Evolutionary conservation across 1,140 invertebrate genomes (phyloP).

Genomic region (Mylabris phalerata): DNA sequence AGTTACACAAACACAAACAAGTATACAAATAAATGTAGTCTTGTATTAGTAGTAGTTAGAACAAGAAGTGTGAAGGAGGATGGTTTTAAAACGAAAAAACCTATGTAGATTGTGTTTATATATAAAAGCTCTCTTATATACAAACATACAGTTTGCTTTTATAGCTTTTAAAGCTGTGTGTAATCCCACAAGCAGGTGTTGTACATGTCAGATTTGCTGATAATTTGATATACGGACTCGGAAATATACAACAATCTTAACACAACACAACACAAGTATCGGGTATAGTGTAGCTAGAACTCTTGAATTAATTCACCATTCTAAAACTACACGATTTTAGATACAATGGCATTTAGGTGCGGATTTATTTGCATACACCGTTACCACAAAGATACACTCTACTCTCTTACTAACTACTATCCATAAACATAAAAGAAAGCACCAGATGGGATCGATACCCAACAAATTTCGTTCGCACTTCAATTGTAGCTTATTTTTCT

Average conservation of each 20-base stretch:
- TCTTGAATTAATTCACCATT: constrained; percentile 38
- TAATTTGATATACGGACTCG: constrained; percentile 38
- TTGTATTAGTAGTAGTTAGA: constrained; percentile 1
- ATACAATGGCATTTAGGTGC: constrained; percentile 32
- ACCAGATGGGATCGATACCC: too few relatives aligned
- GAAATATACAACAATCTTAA: constrained; percentile 23
- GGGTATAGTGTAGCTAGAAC: constrained; percentile 11
- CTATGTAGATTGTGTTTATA: constrained; percentile 9
- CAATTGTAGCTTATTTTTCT: too few relatives aligned
- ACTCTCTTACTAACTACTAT: too few relatives aligned
- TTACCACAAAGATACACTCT: constrained; percentile 4
- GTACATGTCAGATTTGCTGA: constrained; percentile 33
- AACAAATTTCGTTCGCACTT: too few relatives aligned
- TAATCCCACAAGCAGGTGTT: constrained; percentile 30
- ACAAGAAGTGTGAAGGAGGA: constrained; percentile 4
- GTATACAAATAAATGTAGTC: constrained; percentile 3
- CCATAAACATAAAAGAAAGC: too few relatives aligned
- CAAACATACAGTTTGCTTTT: background rate
- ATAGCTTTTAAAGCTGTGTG: too few relatives aligned
- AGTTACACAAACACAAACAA: background rate
- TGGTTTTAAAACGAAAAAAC: background rate
- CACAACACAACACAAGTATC: too few relatives aligned
- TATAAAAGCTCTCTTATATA: too few relatives aligned
- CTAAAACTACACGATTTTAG: constrained; percentile 30
- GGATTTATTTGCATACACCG: constrained; percentile 31